Conservation (phyloP, 2,113 vertebrate genomes). For the Heptranchias perlo region DNA sequence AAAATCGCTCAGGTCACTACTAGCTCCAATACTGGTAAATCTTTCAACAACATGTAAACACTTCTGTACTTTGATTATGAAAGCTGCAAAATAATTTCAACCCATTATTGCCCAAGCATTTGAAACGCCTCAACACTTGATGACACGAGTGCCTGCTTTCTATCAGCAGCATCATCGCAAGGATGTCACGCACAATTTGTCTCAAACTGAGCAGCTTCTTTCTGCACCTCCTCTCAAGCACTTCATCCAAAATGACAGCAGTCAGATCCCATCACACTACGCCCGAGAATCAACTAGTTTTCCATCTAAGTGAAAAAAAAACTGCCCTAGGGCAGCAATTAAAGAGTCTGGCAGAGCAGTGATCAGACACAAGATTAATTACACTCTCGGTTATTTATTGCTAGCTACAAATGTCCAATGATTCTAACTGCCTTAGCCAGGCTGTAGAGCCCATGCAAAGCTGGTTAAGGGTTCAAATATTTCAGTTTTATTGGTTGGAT, state of each 20-base stretch:
- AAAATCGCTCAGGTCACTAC: neutral
- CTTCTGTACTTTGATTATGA: neutral
- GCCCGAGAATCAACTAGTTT: neutral
- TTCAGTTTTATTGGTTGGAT: neutral
- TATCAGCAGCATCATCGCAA: neutral
- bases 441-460: neutral
- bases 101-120: neutral
- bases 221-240: slow-evolving; percentile 8
- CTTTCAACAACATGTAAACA: neutral
- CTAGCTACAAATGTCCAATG: neutral
- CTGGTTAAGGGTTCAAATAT: neutral
- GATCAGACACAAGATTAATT: slow-evolving; percentile 23
- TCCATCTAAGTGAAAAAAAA: neutral
- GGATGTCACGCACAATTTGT: neutral
- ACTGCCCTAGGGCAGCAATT: neutral
- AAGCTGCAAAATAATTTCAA: neutral
- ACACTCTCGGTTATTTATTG: neutral
- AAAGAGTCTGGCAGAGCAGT: neutral
- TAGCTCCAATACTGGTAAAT: neutral
- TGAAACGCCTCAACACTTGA: neutral
- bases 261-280: neutral
- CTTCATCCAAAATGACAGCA: neutral
- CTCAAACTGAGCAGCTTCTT: neutral
- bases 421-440: neutral
- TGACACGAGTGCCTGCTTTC: neutral